Conservation (phyloP, 2,888 invertebrate species). For the Leptopilina myrica region DNA sequence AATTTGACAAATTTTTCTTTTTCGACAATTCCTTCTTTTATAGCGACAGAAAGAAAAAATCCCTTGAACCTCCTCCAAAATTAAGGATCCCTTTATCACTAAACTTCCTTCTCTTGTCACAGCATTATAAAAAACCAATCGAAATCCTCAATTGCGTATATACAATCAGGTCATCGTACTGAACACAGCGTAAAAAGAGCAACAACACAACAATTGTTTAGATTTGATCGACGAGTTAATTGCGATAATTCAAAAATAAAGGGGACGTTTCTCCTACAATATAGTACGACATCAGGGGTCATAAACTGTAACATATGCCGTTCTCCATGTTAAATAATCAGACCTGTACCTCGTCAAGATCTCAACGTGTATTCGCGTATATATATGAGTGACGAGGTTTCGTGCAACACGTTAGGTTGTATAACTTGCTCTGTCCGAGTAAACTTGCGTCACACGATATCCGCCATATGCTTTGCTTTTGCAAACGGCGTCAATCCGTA, state of each 20-base stretch:
- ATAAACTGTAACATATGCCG: constrained; percentile 49
- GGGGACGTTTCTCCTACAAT: constrained; percentile 37
- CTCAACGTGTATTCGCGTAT: constrained; percentile 33
- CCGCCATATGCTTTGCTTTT: constrained; percentile 55
- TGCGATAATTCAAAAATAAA: constrained; percentile 63
- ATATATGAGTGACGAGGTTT: constrained; percentile 54
- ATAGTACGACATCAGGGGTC: not conserved
- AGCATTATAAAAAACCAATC: no score
- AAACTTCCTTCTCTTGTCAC: no score
- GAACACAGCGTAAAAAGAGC: not conserved
- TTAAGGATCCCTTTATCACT: no score
- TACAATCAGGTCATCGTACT: not conserved
- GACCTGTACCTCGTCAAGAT: constrained; percentile 49
- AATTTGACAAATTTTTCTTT: no score
- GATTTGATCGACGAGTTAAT: constrained; percentile 64
- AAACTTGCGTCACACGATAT: constrained; percentile 49
- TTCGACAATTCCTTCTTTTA: no score
- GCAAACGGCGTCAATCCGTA: constrained; percentile 40
- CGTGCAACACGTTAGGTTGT: constrained; percentile 59
- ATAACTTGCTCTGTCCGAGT: constrained; percentile 43
- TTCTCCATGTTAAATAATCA: constrained; percentile 48
- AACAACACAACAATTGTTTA: constrained; percentile 41
- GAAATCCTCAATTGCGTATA: no score
- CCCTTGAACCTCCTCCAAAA: no score
- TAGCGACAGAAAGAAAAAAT: no score